A percentile compares a stretch with the other conserved stretches of the same genome.
Evolutionary conservation across 2,797 vertebrate species (phyloP).

Genomic region (Lithobates sylvaticus): DNA sequence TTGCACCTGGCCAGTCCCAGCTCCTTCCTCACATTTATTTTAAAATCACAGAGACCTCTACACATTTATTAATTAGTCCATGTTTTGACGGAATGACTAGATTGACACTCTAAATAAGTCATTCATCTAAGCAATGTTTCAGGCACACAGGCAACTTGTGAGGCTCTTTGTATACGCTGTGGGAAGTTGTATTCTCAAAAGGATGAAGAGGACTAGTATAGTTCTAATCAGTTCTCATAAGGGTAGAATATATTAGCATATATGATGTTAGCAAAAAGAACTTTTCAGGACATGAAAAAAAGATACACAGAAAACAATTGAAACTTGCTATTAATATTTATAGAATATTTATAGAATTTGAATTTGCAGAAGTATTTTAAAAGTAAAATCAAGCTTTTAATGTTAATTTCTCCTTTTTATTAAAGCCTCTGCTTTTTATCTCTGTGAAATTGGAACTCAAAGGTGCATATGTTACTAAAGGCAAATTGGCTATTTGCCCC

Average conservation of each 20-base stretch:
- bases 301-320: background rate
- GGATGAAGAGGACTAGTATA: conserved; percentile 32
- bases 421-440: background rate
- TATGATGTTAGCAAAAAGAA: conserved; percentile 29
- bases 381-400: background rate
- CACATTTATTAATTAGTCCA: conserved; percentile 49
- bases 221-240: conserved; percentile 37
- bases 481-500: no score
- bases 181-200: conserved; percentile 55
- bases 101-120: conserved; percentile 59
- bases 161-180: conserved; percentile 49
- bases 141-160: conserved; percentile 45
- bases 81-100: conserved; percentile 39
- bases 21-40: conserved; percentile 49
- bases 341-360: background rate
- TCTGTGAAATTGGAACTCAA: no score
- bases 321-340: background rate
- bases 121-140: conserved; percentile 39
- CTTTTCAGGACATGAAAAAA: background rate
- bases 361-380: background rate
- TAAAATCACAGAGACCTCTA: conserved; percentile 40
- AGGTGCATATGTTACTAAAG: no score
- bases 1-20: conserved; percentile 50
- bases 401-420: background rate
- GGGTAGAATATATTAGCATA: conserved; percentile 58